Evolutionary conservation across 2,797 vertebrate genomes (phyloP).

Genomic region (Xenops minutus): DNA sequence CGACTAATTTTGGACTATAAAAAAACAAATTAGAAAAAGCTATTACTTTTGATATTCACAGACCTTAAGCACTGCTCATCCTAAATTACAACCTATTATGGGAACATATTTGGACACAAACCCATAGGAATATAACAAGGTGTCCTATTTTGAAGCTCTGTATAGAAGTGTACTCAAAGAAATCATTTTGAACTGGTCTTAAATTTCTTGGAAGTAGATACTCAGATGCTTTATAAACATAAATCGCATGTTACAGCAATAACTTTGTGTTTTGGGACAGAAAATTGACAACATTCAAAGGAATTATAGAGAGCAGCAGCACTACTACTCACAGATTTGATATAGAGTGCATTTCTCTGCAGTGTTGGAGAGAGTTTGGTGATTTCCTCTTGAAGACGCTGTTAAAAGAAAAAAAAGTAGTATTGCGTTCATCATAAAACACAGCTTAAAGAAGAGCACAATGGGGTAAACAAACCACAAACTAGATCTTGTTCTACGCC

Average conservation of each 20-base stretch:
- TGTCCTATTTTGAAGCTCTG: neutral
- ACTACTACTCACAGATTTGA: constrained; percentile 90
- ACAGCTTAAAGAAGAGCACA: neutral
- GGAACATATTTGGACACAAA: neutral
- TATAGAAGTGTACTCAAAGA: neutral
- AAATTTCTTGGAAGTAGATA: neutral
- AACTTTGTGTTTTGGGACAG: neutral
- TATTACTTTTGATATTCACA: constrained; percentile 1
- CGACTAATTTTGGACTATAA: constrained; percentile 94
- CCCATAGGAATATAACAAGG: neutral
- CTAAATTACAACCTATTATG: neutral
- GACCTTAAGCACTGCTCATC: neutral
- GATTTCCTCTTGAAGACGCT: constrained; percentile 98
- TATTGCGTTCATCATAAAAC: neutral
- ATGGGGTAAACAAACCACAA: neutral
- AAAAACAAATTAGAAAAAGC: neutral
- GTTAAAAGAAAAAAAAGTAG: neutral
- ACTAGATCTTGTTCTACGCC: neutral
- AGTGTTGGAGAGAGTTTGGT: constrained; percentile 94
- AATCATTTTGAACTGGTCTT: neutral
- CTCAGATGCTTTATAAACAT: neutral
- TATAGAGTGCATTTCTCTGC: constrained; percentile 96
- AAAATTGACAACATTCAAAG: neutral
- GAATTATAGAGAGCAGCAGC: neutral
- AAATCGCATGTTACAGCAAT: neutral